A percentile compares a stretch with the other conserved stretches of the same genome.
Evolutionary conservation across 2,113 vertebrate species (phyloP).

Genomic region (Leiothrix lutea): DNA sequence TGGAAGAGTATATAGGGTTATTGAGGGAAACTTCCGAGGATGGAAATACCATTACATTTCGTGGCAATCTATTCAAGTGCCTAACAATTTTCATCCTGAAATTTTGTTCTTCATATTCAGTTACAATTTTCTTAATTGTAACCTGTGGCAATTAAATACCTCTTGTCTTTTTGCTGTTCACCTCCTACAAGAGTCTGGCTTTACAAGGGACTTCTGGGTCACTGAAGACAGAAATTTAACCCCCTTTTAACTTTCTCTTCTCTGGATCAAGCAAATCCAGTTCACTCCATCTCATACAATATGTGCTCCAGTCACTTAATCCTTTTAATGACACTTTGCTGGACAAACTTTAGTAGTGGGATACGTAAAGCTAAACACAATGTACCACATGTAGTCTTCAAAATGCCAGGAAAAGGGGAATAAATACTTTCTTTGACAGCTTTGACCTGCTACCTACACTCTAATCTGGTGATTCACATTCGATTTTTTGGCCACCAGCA

Average conservation of each 20-base stretch:
- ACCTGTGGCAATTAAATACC: not conserved
- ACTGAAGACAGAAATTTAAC: not conserved
- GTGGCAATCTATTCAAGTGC: not conserved
- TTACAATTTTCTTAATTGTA: not conserved
- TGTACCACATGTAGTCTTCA: not conserved
- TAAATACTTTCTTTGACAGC: not conserved
- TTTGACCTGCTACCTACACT: not conserved
- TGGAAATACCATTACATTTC: not conserved
- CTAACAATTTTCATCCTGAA: not conserved
- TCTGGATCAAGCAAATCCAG: not conserved
- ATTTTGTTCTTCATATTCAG: not conserved
- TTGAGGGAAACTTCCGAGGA: not conserved
- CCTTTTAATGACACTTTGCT: not conserved
- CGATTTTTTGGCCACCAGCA: not conserved
- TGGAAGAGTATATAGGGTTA: not conserved
- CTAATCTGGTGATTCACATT: not conserved
- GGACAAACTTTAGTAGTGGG: not conserved
- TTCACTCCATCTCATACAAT: not conserved
- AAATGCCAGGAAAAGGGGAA: not conserved
- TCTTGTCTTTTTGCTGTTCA: not conserved
- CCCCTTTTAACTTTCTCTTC: not conserved
- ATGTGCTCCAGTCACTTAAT: not conserved
- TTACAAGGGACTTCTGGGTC: not conserved
- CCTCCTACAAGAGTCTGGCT: not conserved
- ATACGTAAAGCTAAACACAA: not conserved